Evolutionary conservation across 2,888 invertebrate species (phyloP).

Genomic region (Latheticus oryzae): DNA sequence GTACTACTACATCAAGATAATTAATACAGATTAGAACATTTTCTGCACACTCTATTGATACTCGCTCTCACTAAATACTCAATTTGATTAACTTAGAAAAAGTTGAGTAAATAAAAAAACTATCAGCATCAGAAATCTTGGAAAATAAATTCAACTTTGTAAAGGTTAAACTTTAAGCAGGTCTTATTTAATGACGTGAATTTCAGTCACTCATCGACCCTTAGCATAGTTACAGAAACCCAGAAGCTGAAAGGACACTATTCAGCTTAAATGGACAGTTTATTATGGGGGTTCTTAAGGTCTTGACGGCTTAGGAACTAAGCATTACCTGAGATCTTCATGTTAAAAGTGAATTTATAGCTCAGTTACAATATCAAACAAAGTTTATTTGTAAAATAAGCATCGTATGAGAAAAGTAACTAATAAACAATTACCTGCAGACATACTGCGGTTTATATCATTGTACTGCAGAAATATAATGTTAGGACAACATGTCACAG

Average conservation of each 20-base stretch:
- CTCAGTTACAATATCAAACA: constrained; percentile 1
- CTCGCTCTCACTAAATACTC: constrained; percentile 1
- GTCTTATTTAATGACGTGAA: constrained; percentile 24
- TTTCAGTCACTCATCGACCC: constrained; percentile 24
- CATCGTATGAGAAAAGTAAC: not conserved
- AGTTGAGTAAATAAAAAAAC: constrained; percentile 23
- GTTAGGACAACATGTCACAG: constrained; percentile 14
- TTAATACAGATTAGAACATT: too few species aligned
- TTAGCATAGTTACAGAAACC: constrained; percentile 20
- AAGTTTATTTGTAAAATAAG: constrained; percentile 1
- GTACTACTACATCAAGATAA: too few species aligned
- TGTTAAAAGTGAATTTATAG: constrained; percentile 18
- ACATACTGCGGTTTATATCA: constrained; percentile 18
- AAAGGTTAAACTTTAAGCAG: constrained; percentile 22
- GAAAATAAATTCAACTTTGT: constrained; percentile 23
- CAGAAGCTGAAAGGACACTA: constrained; percentile 20
- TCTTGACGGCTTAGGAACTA: constrained; percentile 12
- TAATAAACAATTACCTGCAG: constrained; percentile 4
- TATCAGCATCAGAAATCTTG: constrained; percentile 7
- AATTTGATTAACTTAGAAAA: constrained; percentile 12
- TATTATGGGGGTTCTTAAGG: constrained; percentile 27
- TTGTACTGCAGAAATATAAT: constrained; percentile 11
- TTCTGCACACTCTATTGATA: too few species aligned
- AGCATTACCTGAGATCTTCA: constrained; percentile 18
- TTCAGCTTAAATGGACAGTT: constrained; percentile 37